phyloP scores from a whole-genome alignment of 1,140 invertebrate species.

The Drosophila chauvacae region DNA sequence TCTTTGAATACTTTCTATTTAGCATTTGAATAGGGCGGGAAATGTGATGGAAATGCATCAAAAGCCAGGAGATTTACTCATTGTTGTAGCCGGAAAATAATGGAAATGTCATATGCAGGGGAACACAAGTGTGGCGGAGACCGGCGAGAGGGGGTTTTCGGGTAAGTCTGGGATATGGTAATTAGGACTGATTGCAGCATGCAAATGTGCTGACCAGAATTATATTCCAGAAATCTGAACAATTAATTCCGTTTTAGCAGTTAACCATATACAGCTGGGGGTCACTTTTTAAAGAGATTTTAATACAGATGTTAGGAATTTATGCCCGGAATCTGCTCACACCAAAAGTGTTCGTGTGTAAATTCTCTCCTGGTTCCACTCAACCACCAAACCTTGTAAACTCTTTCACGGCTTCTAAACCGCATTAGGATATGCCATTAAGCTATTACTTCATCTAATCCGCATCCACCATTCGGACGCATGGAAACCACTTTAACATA shows the following conservation, averaged over 20 bases:
- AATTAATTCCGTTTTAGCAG: background rate
- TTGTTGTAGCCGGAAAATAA: slow-evolving; percentile 43
- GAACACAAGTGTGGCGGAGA: slow-evolving; percentile 1
- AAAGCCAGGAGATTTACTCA: slow-evolving; percentile 32
- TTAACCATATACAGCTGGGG: background rate
- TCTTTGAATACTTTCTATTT: slow-evolving; percentile 28
- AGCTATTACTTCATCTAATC: slow-evolving; percentile 22
- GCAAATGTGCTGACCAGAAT: background rate
- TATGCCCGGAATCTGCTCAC: background rate
- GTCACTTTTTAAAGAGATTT: too few relatives aligned
- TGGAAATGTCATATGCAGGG: slow-evolving; percentile 60
- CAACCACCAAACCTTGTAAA: background rate
- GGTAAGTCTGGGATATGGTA: slow-evolving; percentile 9
- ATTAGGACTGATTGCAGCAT: background rate
- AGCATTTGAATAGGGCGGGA: slow-evolving; percentile 34
- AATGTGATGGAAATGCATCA: slow-evolving; percentile 56
- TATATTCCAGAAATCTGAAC: background rate
- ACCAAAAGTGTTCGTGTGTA: too few relatives aligned
- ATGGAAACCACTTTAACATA: slow-evolving; percentile 35
- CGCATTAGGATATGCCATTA: slow-evolving; percentile 15
- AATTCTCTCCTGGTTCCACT: background rate
- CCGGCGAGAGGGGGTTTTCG: background rate
- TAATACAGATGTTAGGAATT: background rate
- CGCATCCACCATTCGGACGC: slow-evolving; percentile 30
- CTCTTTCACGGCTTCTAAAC: background rate